Base-by-base conservation (phyloP, 2,888 invertebrate species). In the Drosophila mimetica region DNA sequence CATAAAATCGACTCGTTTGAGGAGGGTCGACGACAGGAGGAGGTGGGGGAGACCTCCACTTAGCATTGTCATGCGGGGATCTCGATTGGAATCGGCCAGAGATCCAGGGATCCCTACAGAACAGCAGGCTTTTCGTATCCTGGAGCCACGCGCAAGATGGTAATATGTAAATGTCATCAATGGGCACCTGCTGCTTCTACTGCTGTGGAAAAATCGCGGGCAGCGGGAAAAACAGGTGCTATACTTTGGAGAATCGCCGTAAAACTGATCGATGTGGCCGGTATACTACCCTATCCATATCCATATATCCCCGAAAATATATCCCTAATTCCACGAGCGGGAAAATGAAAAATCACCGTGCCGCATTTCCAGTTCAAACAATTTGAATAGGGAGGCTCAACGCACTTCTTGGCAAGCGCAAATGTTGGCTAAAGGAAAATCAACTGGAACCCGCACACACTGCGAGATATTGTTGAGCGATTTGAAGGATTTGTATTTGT, bases 1-100 rank as follows among this genome's bases (percentile, higher is more conserved):
- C 86, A 74, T 76, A 48, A 76, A 87, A 87, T 85, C 86, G 82
- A 85, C 63, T 71, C 64, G 44, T 76, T 78, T 82, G 82, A 82
- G 55, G 86, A 82, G 82, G 88, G 82, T 82, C 82, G 16, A 30
- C 46, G 46, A 46, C 16, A 78, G 75, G 78, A 59, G 34, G 18
- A n/a, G 28, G 44, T n/a, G 18, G 39, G 30, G n/a, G 39, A 22
- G n/a, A 51, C 18, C n/a, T 11, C 60, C 60, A 60, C 63, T 61
- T 61, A 60, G 61, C 60, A 46, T 36, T 60, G 60, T 61, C 60
- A 60, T 61, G 44, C 18, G 25, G 18, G n/a, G 34, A 36, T 47
- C 34, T 4, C 13, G 32, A 16, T 14, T 4, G 36, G 3, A 9
- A 41, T 54, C n/a, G 1, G 20, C 34, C 4, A 11, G 11, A 11